Conservation (phyloP, 2,888 invertebrate species). For the Drosophila conformis region DNA sequence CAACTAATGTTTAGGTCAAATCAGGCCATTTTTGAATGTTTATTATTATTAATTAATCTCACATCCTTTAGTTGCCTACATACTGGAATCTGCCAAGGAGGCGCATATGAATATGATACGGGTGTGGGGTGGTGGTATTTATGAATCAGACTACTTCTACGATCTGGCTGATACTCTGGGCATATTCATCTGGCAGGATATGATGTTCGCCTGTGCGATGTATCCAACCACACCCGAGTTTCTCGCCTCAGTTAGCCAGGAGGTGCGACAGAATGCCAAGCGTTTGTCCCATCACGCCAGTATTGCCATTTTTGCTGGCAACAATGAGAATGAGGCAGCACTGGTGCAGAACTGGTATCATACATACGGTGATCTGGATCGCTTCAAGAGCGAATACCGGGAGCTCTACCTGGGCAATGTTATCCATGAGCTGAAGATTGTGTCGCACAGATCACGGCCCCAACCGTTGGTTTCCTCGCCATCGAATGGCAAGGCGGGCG, state of each 20-base stretch:
- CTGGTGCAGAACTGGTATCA: constrained; percentile 92
- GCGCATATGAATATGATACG: constrained; percentile 96
- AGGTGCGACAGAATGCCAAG: constrained; percentile 92
- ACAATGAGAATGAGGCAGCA: constrained; percentile 98
- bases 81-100: constrained; percentile 89
- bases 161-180: constrained; percentile 94
- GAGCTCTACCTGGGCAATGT: constrained; percentile 93
- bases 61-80: constrained; percentile 85
- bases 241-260: constrained; percentile 89
- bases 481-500: constrained; percentile 91
- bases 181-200: constrained; percentile 98
- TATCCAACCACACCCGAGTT: constrained; percentile 92
- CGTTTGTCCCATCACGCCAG: constrained; percentile 94
- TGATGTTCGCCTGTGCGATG: constrained; percentile 98
- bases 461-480: constrained; percentile 93
- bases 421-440: constrained; percentile 86
- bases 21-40: background rate
- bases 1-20: background rate
- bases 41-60: background rate
- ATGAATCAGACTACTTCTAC: constrained; percentile 96
- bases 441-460: constrained; percentile 78
- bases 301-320: constrained; percentile 96
- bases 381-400: constrained; percentile 91
- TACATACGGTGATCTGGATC: constrained; percentile 85
- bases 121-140: constrained; percentile 99